These are phyloP conservation scores for Phainopepla nitens DNA, from an alignment of 2,113 vertebrate species.

Conservation along the genomic window DNA sequence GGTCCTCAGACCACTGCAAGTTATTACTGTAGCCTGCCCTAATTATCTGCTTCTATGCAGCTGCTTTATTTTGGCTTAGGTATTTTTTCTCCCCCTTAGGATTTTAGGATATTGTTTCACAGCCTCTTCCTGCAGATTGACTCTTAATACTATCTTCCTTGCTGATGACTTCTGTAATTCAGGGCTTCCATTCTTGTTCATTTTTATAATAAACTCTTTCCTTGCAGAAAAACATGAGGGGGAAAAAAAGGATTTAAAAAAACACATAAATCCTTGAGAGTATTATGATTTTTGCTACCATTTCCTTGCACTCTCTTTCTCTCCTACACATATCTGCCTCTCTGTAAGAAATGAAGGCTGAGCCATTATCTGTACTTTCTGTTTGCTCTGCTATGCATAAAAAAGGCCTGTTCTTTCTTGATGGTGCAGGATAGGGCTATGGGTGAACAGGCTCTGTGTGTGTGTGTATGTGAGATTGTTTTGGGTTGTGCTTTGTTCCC, in stretches of 20 bases:
- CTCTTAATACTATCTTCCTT: not conserved
- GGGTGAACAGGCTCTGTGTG: fast-evolving
- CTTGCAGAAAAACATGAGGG: not conserved
- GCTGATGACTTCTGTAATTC: not conserved
- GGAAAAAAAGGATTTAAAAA: not conserved
- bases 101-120: not conserved
- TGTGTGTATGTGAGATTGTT: not conserved
- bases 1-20: not conserved
- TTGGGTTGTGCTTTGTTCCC: not conserved
- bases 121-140: not conserved
- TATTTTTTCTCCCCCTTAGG: not conserved
- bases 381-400: not conserved
- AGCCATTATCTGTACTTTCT: not conserved
- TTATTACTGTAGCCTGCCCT: not conserved
- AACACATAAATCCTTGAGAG: not conserved
- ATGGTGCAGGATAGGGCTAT: not conserved
- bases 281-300: not conserved
- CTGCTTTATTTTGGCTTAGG: not conserved
- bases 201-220: not conserved
- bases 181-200: not conserved
- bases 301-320: not conserved
- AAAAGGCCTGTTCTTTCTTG: not conserved
- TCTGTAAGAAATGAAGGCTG: not conserved
- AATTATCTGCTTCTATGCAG: not conserved
- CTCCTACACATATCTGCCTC: not conserved